Evolutionary conservation across 2,113 vertebrate genomes (phyloP).

Genomic region (Calcarius ornatus): DNA sequence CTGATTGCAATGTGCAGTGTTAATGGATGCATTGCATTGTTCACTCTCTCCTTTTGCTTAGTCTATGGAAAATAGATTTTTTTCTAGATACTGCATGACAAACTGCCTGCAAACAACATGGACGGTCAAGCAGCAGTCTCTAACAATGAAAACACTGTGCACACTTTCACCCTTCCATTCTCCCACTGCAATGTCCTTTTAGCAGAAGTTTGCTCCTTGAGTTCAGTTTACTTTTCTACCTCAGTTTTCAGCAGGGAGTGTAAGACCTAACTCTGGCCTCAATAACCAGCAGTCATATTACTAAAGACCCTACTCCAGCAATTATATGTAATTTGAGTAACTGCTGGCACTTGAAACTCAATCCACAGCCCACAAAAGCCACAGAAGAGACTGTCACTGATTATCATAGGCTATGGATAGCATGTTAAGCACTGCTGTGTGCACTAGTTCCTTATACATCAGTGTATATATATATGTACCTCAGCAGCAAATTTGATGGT

Average conservation of each 20-base stretch:
- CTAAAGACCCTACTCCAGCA: background rate
- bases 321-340: slow-evolving; percentile 5
- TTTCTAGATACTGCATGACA: background rate
- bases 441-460: background rate
- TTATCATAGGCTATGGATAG: background rate
- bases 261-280: background rate
- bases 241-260: background rate
- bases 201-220: background rate
- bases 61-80: background rate
- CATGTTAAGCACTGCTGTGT: background rate
- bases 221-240: background rate
- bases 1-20: background rate
- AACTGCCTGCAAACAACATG: background rate
- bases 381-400: background rate
- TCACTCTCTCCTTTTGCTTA: background rate
- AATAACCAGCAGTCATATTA: background rate
- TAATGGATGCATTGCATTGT: background rate
- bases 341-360: slow-evolving; percentile 14
- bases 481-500: background rate
- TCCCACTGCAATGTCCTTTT: background rate
- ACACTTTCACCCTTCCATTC: background rate
- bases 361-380: background rate
- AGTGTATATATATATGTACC: no score
- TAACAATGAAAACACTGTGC: background rate
- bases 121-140: background rate